phyloP scores from a whole-genome alignment of 1,140 invertebrate genomes.

The Pseudobourletiella spinata region DNA sequence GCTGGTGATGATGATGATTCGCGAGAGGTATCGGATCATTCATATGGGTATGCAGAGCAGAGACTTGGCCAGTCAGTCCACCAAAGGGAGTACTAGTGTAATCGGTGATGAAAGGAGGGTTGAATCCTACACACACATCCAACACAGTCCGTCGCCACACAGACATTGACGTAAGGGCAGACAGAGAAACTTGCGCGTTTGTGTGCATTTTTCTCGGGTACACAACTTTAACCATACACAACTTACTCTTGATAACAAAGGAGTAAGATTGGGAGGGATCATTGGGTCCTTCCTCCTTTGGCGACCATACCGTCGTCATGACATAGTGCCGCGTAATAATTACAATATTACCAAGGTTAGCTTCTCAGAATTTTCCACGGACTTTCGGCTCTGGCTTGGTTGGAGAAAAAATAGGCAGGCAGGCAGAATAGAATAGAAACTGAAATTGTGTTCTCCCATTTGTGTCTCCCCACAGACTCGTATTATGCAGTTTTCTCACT shows the following conservation, averaged over 20 bases:
- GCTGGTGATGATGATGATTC: neutral
- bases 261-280: neutral
- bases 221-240: neutral
- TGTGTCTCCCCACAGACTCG: too few relatives aligned
- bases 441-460: neutral
- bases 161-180: too few relatives aligned
- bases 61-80: too few relatives aligned
- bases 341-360: slow-evolving; percentile 6
- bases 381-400: neutral
- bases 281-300: neutral
- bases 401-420: neutral
- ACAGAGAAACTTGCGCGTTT: too few relatives aligned
- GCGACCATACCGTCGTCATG: neutral
- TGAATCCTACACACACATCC: too few relatives aligned
- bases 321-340: neutral
- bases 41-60: neutral
- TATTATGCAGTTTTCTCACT: neutral
- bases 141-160: too few relatives aligned
- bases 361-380: slow-evolving; percentile 4
- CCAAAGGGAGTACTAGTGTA: too few relatives aligned
- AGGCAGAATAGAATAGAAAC: neutral
- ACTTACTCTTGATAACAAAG: neutral
- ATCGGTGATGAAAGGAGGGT: too few relatives aligned
- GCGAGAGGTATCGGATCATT: neutral
- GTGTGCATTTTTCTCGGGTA: neutral